Evolutionary conservation across 1,140 invertebrate genomes (phyloP).

Genomic region (Calephelis nemesis): DNA sequence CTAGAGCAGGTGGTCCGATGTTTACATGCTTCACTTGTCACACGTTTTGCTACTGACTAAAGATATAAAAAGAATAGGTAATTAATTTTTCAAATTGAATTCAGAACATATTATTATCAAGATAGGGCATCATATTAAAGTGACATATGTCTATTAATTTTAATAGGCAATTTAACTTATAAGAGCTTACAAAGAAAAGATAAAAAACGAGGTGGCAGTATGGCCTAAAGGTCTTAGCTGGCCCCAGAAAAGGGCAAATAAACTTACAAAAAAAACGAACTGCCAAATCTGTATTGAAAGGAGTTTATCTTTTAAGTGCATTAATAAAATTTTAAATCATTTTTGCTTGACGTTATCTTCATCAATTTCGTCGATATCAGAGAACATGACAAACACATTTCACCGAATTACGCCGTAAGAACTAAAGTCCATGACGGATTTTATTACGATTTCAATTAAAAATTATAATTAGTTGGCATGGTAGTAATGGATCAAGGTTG

Average conservation of each 20-base stretch:
- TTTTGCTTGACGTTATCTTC: conserved; percentile 35
- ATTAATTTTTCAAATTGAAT: conserved; percentile 18
- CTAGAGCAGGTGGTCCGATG: no score
- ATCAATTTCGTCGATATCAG: conserved; percentile 31
- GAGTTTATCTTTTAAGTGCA: neutral
- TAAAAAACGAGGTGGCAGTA: no score
- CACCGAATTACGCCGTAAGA: conserved; percentile 32
- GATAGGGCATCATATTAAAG: no score
- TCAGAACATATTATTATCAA: conserved; percentile 27
- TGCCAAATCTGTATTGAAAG: conserved; percentile 21
- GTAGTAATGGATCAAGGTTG: no score
- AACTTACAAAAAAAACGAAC: conserved; percentile 19
- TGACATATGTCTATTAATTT: no score
- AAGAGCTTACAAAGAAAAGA: no score
- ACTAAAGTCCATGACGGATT: conserved; percentile 27
- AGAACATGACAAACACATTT: conserved; percentile 31
- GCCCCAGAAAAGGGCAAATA: no score
- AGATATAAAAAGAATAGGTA: neutral
- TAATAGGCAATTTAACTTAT: no score
- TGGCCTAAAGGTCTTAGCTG: no score
- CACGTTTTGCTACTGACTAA: no score
- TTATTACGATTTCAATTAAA: neutral
- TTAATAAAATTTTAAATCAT: conserved; percentile 12
- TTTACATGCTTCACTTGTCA: no score
- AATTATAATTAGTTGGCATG: neutral